Evolutionary conservation across 2,113 vertebrate genomes (phyloP).

Genomic region (rabbit (Oryctolagus cuniculus)): mOryCun1.1 NC_091441.1:5034501-5035000

Average conservation of each 20-base stretch:
- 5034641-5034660: background rate
- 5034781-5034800: accelerated
- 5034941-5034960: background rate
- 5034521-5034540: too few species aligned
- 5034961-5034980: background rate
- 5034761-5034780: background rate
- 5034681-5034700: background rate
- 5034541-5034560: too few species aligned
- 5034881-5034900: background rate
- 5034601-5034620: too few species aligned
- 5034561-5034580: too few species aligned
- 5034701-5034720: background rate
- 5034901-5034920: slow-evolving; percentile 13
- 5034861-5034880: background rate
- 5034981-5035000: background rate
- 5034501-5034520: too few species aligned
- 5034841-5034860: too few species aligned
- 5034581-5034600: too few species aligned
- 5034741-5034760: background rate
- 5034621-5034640: too few species aligned
- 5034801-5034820: accelerated
- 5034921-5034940: background rate
- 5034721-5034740: background rate
- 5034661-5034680: background rate
- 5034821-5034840: background rate